These are phyloP conservation scores for Argyra leucocephala DNA, from an alignment of 2,888 invertebrate genomes.

Conservation along the genomic window DNA sequence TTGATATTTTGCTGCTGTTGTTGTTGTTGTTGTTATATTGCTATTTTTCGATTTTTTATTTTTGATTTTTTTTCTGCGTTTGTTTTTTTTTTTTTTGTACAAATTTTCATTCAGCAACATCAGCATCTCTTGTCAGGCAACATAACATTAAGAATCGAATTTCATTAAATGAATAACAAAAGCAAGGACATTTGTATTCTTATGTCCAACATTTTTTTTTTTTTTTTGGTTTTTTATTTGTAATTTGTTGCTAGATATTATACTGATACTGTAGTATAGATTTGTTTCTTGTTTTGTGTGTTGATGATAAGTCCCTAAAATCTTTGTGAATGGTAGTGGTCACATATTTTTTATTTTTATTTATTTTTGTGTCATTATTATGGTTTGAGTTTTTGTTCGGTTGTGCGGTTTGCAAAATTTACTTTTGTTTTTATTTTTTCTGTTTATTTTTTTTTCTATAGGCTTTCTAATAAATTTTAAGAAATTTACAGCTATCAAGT, in stretches of 20 bases:
- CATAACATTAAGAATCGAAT: not conserved
- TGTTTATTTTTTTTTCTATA: not conserved
- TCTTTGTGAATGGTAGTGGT: not conserved
- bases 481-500: too few species aligned
- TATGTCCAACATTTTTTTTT: not conserved
- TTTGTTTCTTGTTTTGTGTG: not conserved
- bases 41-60: not conserved
- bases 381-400: too few species aligned
- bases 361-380: too few species aligned
- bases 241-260: not conserved
- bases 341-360: conserved; percentile 2
- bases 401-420: too few species aligned
- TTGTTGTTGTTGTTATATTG: too few species aligned
- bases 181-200: conserved; percentile 1
- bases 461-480: not conserved
- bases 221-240: not conserved
- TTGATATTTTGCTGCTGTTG: too few species aligned
- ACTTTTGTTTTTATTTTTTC: not conserved
- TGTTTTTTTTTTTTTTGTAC: not conserved
- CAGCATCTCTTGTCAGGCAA: not conserved
- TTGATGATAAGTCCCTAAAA: conserved; percentile 3
- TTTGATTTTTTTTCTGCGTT: not conserved
- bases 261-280: too few species aligned
- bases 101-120: not conserved
- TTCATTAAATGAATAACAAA: not conserved